Conservation (phyloP, 2,888 invertebrate species). For the Tineola bisselliella region DNA sequence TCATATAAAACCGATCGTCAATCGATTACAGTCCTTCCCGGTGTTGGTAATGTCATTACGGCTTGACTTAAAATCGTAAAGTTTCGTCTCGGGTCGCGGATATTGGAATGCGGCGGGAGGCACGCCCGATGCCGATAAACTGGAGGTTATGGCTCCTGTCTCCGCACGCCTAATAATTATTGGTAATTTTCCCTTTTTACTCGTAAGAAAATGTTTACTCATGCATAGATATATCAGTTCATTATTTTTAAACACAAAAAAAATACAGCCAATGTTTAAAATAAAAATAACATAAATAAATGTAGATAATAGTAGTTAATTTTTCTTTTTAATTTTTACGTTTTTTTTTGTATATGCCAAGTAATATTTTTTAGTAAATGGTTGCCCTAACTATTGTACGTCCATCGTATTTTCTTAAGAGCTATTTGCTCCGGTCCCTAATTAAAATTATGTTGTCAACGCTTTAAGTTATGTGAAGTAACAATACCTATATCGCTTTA, state of each 20-base stretch:
- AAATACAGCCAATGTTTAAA: no score
- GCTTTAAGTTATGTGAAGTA: not conserved
- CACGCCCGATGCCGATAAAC: conserved; percentile 42
- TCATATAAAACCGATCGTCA: conserved; percentile 41
- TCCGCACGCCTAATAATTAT: conserved; percentile 7
- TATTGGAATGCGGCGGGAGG: conserved; percentile 48
- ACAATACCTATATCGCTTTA: no score
- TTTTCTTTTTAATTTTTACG: no score
- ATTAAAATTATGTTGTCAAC: conserved; percentile 30
- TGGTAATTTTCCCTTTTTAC: not conserved
- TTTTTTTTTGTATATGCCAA: no score
- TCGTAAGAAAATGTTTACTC: not conserved
- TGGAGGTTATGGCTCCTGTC: conserved; percentile 24
- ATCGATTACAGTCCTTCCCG: conserved; percentile 35
- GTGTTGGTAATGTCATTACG: not conserved
- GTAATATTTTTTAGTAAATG: not conserved
- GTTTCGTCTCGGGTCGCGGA: conserved; percentile 37
- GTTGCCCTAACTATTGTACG: conserved; percentile 18
- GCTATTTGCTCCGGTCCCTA: conserved; percentile 39
- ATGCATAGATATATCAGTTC: not conserved
- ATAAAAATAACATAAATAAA: no score
- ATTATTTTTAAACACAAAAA: no score
- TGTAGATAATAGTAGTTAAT: no score
- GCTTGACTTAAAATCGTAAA: not conserved
- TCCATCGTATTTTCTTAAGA: conserved; percentile 21